A percentile compares a stretch with the other conserved stretches of the same genome.
Conservation (phyloP, 2,113 vertebrate species). For the Chaetura pelagica region DNA sequence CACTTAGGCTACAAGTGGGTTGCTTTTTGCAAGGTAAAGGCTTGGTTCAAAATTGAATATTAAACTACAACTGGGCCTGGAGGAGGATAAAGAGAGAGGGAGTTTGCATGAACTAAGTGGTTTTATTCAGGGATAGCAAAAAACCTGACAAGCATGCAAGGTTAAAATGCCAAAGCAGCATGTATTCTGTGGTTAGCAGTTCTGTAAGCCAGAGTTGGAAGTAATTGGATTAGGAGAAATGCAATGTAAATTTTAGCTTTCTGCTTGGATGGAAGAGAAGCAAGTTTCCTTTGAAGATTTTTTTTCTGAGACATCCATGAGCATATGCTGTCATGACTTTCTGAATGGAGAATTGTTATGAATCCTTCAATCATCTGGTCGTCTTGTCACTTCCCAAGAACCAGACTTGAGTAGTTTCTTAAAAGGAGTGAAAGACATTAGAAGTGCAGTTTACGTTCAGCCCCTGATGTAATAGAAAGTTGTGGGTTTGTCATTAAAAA, state of each 20-base stretch:
- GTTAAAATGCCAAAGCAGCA: background rate
- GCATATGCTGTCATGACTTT: accelerated
- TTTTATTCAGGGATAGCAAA: background rate
- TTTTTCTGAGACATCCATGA: background rate
- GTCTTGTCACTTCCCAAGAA: background rate
- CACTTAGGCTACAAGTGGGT: background rate
- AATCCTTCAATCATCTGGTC: background rate
- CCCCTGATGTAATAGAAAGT: background rate
- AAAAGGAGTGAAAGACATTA: background rate
- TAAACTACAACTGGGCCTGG: background rate
- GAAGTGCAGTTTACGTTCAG: background rate
- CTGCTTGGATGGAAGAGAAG: background rate
- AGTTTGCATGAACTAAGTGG: background rate
- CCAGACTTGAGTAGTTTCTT: background rate
- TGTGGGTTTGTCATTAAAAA: background rate
- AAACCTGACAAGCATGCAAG: background rate
- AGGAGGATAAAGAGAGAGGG: background rate
- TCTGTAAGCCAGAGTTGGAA: background rate
- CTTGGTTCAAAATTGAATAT: background rate
- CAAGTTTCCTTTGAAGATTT: background rate
- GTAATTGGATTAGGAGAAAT: background rate
- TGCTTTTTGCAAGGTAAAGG: background rate
- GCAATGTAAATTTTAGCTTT: background rate
- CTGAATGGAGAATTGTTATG: background rate
- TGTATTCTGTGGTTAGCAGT: accelerated